Evolutionary conservation across 1,140 invertebrate genomes (phyloP).

Genomic region (Popillia japonica): DNA sequence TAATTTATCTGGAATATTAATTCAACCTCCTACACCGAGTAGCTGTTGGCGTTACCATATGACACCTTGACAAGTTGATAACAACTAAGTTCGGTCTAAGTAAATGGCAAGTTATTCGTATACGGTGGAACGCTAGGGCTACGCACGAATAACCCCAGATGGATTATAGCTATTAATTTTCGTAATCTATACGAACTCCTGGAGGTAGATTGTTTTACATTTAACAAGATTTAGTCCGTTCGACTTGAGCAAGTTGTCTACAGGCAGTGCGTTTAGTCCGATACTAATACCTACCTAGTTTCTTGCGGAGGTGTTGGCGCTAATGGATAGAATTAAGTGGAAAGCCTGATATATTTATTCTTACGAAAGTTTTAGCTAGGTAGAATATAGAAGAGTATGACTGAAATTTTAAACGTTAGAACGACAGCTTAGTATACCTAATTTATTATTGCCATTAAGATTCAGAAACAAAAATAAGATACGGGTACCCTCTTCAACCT

Average conservation of each 20-base stretch:
- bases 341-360: not conserved
- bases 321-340: not conserved
- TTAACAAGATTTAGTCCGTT: constrained; percentile 6
- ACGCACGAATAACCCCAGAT: not conserved
- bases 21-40: not conserved
- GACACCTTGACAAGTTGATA: constrained; percentile 14
- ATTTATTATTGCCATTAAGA: no score
- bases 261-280: not conserved
- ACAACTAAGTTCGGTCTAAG: not conserved
- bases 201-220: not conserved
- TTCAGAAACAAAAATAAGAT: no score
- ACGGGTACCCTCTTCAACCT: no score
- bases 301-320: not conserved
- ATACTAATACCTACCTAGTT: not conserved
- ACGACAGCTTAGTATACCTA: no score
- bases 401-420: no score
- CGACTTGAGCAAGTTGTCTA: not conserved
- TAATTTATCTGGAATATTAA: not conserved
- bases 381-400: no score
- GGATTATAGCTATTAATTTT: constrained; percentile 12
- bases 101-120: constrained; percentile 7
- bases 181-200: not conserved
- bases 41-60: not conserved
- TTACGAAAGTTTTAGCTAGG: no score
- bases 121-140: not conserved